A percentile compares a stretch with the other conserved stretches of the same genome.
Evolutionary conservation across 1,140 invertebrate genomes (phyloP).

Genomic region (Bacillus rossius): DNA sequence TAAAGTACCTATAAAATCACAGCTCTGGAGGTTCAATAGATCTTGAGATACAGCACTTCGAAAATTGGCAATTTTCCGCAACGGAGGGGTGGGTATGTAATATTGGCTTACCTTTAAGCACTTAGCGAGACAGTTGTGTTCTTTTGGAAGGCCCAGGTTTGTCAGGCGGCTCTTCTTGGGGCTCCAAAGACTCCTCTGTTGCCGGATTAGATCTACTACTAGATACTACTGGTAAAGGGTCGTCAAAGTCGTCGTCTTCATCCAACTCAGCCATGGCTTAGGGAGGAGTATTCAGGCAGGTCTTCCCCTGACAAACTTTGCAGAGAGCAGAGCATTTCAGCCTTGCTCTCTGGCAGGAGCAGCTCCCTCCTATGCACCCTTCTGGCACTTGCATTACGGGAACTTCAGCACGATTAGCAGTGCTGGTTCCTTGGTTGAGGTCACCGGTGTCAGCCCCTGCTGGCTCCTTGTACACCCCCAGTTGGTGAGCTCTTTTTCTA

Average conservation of each 20-base stretch:
- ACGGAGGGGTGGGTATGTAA: constrained; percentile 10
- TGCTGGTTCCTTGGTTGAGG: constrained; percentile 4
- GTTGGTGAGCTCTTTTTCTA: neutral
- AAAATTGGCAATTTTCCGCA: constrained; percentile 2
- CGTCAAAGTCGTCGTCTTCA: constrained; percentile 9
- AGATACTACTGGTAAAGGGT: constrained; percentile 7
- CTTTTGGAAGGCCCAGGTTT: constrained; percentile 7
- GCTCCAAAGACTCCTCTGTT: constrained; percentile 7
- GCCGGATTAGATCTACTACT: constrained; percentile 5
- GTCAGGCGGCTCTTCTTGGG: constrained; percentile 2
- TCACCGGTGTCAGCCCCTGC: constrained; percentile 7
- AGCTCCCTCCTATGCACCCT: constrained; percentile 4
- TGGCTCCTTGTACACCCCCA: neutral
- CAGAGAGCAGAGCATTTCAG: constrained; percentile 10
- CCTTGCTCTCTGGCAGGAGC: constrained; percentile 8
- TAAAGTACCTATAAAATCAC: neutral
- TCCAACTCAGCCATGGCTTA: constrained; percentile 10
- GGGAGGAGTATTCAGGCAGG: constrained; percentile 11
- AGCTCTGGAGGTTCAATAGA: constrained; percentile 2
- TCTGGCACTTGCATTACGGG: constrained; percentile 6
- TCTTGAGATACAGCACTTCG: constrained; percentile 5
- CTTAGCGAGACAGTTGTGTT: constrained; percentile 5
- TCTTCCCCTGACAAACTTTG: constrained; percentile 12
- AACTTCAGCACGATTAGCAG: constrained; percentile 7
- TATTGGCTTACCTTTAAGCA: constrained; percentile 7